phyloP scores from a whole-genome alignment of 37 sponge, comb jelly and placozoan species.

The Theonella swinhoei region DNA sequence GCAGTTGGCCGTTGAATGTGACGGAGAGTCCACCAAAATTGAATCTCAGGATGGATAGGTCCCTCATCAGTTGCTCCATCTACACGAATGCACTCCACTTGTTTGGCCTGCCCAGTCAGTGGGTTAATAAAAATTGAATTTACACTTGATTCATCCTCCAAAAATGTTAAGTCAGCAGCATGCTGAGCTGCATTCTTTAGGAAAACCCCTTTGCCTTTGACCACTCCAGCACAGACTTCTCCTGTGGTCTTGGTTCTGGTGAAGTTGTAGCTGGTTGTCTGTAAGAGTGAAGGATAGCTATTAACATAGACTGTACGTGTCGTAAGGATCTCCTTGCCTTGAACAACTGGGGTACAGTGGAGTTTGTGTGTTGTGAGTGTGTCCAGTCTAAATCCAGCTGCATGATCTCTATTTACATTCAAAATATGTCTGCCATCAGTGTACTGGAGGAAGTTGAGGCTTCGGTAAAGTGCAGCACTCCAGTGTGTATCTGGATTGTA shows the following conservation, averaged over 20 bases:
- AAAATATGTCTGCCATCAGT: constrained; percentile 29
- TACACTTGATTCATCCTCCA: not conserved
- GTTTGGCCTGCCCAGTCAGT: not conserved
- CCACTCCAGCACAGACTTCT: constrained; percentile 42
- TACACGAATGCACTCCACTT: constrained; percentile 33
- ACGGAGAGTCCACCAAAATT: constrained; percentile 30
- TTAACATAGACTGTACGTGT: constrained; percentile 42
- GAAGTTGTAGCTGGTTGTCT: constrained; percentile 42
- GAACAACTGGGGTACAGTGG: constrained; percentile 22
- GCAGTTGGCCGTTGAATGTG: not conserved
- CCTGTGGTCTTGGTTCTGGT: constrained; percentile 20
- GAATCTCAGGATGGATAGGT: constrained; percentile 32
- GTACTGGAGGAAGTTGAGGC: constrained; percentile 22
- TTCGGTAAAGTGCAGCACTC: constrained; percentile 29
- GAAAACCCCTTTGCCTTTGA: constrained; percentile 16
- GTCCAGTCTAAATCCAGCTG: constrained; percentile 32
- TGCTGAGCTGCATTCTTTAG: constrained; percentile 42
- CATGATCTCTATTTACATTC: constrained; percentile 33
- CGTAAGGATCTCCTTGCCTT: constrained; percentile 21
- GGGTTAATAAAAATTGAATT: constrained; percentile 7
- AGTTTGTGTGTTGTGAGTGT: constrained; percentile 26
- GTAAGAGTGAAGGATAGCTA: constrained; percentile 10
- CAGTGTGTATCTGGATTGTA: constrained; percentile 35
- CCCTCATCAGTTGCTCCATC: constrained; percentile 46
- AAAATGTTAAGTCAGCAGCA: constrained; percentile 2